Evolutionary conservation across 2,113 vertebrate species (phyloP), one percentile per base, ranked within the genome.

Genomic region (Ceyx margarethae): DNA sequence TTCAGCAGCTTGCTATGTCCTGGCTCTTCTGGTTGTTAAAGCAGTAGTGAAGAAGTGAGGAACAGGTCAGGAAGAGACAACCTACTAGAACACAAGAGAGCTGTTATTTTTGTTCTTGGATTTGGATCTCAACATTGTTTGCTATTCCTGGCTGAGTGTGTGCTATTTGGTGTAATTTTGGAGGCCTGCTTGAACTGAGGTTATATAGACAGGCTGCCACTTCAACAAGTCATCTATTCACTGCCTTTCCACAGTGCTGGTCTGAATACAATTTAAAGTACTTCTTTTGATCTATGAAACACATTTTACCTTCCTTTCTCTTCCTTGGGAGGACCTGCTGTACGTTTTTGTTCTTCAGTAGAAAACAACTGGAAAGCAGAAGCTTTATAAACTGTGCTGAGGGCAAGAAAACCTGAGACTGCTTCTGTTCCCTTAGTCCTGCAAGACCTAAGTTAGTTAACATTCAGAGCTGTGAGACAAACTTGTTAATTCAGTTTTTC

Each of bases 401-500:
- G 46, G 60, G 67, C 69, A 81, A 84, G 77, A 62, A 69, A 76
- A 61, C 37, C 37, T 9, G 53, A 81, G 79, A 40, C 17, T 16
- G 42, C 45, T 76, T 86, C 26, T 37, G 81, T 75, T 48, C 53
- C 31, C 42, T 50, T 43, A 65, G 84, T 74, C 58, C 33, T 56
- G 7, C 20, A 85, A 84, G 78, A 46, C 50, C 19, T 4, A 14
- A 72, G 45, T 50, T 65, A 78, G 45, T 73, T 92, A 89, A 51
- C 62, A 79, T 86, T 82, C 77, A 76, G 46, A 89, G 75, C 51
- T 79, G 64, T 56, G 76, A 82, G 72, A 92, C 42, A 69, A 89
- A 87, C 33, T 58, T 50, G 71, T 82, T 89, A 89, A 77, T 81
- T 90, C 40, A 26, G 19, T n/a, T 66, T 92, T 78, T 94, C 73